Conservation (phyloP, 2,888 invertebrate species). For the Hipparchia sbordonii region DNA sequence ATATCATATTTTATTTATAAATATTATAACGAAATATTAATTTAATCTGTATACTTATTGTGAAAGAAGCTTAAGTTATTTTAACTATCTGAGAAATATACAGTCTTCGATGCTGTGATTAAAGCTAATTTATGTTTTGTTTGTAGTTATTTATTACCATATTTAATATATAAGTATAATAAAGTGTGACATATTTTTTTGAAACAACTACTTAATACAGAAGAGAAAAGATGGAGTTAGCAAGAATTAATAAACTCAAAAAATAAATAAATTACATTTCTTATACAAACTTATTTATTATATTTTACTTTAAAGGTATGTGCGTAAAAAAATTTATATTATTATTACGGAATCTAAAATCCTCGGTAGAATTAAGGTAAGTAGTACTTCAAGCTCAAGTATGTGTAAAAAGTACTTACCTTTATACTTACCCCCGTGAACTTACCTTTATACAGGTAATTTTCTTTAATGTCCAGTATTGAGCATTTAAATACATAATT, state of each 20-base stretch:
- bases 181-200: slow-evolving; percentile 6
- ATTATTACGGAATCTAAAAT: background rate
- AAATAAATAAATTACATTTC: slow-evolving; percentile 1
- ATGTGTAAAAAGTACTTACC: no score
- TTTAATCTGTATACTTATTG: background rate
- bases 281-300: background rate
- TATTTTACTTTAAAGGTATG: background rate
- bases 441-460: no score
- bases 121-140: slow-evolving; percentile 40
- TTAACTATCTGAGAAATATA: slow-evolving; percentile 45
- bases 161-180: slow-evolving; percentile 3
- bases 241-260: slow-evolving; percentile 1
- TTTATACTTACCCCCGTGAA: no score
- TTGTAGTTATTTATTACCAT: slow-evolving; percentile 13
- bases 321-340: slow-evolving; percentile 7
- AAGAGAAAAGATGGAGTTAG: background rate
- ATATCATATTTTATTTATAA: background rate
- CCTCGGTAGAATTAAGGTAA: background rate
- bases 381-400: no score
- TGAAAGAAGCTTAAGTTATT: slow-evolving; percentile 38
- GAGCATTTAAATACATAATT: no score
- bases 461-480: no score
- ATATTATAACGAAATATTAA: background rate
- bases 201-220: slow-evolving; percentile 2
- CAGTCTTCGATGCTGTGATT: slow-evolving; percentile 51